Evolutionary conservation across 2,888 invertebrate genomes (phyloP).

Genomic region (Biston betularia): DNA sequence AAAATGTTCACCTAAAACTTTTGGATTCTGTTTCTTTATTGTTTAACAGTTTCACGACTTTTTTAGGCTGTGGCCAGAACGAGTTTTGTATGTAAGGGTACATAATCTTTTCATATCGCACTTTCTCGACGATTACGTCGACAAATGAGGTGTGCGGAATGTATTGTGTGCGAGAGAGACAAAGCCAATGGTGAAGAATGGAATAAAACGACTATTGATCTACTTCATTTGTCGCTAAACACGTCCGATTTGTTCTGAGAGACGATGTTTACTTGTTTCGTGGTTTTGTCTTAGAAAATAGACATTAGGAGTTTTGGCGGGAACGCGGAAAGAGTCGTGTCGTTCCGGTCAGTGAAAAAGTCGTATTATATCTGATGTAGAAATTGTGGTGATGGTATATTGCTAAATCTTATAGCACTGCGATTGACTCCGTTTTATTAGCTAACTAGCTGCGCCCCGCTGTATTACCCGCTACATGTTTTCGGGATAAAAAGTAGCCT

Average conservation of each 20-base stretch:
- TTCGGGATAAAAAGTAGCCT: no score
- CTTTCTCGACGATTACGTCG: conserved; percentile 71
- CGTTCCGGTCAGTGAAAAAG: no score
- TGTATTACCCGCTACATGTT: no score
- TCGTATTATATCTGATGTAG: no score
- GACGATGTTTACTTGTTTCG: conserved; percentile 1
- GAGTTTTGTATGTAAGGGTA: conserved; percentile 47
- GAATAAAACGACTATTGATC: conserved; percentile 55
- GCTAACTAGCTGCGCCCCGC: no score
- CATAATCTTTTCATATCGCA: conserved; percentile 69
- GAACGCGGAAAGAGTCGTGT: no score
- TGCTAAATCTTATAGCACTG: no score
- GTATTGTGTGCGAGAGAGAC: conserved; percentile 66
- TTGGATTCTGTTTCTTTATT: conserved; percentile 17
- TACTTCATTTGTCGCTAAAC: conserved; percentile 47
- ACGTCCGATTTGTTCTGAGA: conserved; percentile 32
- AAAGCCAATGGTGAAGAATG: conserved; percentile 53
- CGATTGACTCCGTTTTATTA: no score
- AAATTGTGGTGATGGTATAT: no score
- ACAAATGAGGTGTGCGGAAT: conserved; percentile 69
- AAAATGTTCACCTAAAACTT: background rate
- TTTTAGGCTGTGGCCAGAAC: conserved; percentile 44
- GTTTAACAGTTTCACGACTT: background rate
- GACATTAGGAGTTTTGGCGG: no score
- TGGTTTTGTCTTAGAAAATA: background rate